Conservation (phyloP, 2,113 vertebrate genomes). For the Chloropsis cyanopogon region DNA sequence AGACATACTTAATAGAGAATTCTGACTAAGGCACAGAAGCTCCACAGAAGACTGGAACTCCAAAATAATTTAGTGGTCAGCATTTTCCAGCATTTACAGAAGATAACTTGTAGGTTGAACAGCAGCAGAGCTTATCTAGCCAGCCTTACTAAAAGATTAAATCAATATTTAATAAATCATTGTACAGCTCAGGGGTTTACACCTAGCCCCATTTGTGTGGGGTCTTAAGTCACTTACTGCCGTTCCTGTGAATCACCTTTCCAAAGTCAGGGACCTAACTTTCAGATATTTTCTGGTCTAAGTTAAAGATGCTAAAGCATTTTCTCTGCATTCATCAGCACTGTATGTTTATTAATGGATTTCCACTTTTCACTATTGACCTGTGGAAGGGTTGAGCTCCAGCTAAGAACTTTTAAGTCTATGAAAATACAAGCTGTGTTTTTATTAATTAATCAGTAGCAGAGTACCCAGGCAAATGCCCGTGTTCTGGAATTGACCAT, state of each 20-base stretch:
- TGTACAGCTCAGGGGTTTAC: not conserved
- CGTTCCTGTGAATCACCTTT: not conserved
- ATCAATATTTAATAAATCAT: not conserved
- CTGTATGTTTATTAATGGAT: not conserved
- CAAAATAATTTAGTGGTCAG: not conserved
- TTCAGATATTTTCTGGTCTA: not conserved
- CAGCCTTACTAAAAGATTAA: not conserved
- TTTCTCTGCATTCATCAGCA: not conserved
- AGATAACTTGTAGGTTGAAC: not conserved
- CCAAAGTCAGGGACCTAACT: not conserved
- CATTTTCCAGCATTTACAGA: not conserved
- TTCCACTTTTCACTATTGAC: not conserved
- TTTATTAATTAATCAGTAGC: not conserved
- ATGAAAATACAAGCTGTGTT: not conserved
- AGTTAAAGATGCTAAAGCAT: not conserved
- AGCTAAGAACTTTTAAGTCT: not conserved
- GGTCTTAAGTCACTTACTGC: not conserved
- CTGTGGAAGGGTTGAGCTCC: not conserved
- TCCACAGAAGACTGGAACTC: not conserved
- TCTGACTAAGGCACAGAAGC: not conserved
- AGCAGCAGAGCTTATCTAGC: not conserved
- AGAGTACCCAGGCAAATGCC: not conserved
- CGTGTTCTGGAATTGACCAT: not conserved
- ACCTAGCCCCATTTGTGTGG: not conserved
- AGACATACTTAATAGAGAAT: not conserved